phyloP scores from a whole-genome alignment of 2,113 vertebrate genomes.

The Corythaeola cristata region DNA sequence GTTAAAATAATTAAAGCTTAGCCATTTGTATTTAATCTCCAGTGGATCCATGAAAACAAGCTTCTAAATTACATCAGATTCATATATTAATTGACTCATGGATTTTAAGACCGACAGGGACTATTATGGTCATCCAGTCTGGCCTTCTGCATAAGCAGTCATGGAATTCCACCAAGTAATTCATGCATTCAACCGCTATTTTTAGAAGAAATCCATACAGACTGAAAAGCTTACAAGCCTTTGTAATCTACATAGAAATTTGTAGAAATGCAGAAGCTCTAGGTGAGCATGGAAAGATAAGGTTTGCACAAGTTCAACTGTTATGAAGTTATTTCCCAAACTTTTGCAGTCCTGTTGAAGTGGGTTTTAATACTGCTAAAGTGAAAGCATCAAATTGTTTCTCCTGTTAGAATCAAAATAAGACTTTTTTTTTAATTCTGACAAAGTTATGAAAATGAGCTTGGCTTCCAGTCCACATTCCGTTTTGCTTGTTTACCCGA shows the following conservation, averaged over 20 bases:
- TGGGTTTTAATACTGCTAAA: neutral
- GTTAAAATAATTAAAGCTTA: constrained; percentile 42
- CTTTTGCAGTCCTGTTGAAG: neutral
- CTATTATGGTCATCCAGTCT: neutral
- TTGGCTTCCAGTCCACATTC: neutral
- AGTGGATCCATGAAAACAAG: constrained; percentile 34
- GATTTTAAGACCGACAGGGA: neutral
- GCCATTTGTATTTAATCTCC: constrained; percentile 19
- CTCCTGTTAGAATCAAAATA: neutral
- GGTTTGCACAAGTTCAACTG: neutral
- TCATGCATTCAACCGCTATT: neutral
- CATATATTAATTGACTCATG: constrained; percentile 9
- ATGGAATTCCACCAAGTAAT: neutral
- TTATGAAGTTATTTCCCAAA: neutral
- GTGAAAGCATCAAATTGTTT: neutral
- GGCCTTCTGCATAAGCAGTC: neutral
- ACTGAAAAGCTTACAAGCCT: neutral
- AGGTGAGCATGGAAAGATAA: neutral
- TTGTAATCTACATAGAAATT: neutral
- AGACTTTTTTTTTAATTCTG: neutral
- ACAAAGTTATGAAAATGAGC: too few species aligned
- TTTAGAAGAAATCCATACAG: neutral
- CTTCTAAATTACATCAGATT: neutral
- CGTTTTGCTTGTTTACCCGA: neutral
- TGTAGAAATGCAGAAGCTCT: neutral